Conservation (phyloP, 2,113 vertebrate genomes). For the Lamprologus callipterus region DNA sequence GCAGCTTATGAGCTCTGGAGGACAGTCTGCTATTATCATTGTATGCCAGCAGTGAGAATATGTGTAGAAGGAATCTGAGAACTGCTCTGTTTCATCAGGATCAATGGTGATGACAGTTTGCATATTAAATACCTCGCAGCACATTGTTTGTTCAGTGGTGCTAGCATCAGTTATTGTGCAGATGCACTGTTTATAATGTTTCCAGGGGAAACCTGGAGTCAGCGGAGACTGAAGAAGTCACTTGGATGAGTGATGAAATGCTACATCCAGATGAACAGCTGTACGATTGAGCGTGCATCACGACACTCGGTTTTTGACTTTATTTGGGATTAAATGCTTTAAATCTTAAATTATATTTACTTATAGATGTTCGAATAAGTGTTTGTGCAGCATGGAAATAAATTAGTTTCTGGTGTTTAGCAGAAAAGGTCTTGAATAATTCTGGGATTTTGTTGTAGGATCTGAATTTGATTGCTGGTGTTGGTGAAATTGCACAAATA, state of each 20-base stretch:
- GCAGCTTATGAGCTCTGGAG: neutral
- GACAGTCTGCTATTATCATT: rapidly evolving
- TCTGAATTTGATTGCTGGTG: neutral
- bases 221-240: neutral
- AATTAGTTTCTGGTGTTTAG: rapidly evolving
- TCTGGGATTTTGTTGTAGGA: neutral
- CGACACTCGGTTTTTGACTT: rapidly evolving
- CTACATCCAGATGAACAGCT: neutral
- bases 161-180: rapidly evolving
- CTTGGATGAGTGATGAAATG: rapidly evolving
- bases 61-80: neutral
- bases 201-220: rapidly evolving
- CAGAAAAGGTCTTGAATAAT: neutral
- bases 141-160: rapidly evolving
- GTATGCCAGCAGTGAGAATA: neutral
- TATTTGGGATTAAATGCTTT: neutral
- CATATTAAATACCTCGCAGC: rapidly evolving
- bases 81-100: neutral
- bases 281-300: rapidly evolving
- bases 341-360: neutral
- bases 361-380: neutral
- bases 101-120: neutral
- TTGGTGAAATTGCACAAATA: rapidly evolving
- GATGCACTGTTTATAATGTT: neutral
- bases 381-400: rapidly evolving